Percentiles rank a stretch among this genome's conserved stretches.
Evolutionary conservation across 2,113 vertebrate species (phyloP).

Genomic region (Nothobranchius kuhntae): DNA sequence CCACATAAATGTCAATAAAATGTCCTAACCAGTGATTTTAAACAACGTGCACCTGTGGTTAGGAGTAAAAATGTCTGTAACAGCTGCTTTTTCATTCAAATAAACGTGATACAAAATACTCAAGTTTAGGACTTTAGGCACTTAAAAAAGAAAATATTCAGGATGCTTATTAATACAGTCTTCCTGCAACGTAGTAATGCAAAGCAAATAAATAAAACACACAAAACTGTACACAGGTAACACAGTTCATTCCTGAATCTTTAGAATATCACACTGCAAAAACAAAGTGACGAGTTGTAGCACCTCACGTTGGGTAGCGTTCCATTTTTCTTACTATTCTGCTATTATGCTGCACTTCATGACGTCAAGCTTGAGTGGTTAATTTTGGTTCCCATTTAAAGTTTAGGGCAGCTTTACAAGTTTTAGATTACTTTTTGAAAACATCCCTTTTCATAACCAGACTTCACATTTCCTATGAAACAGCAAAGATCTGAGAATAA

Average conservation of each 20-base stretch:
- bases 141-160: conserved; percentile 57
- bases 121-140: conserved; percentile 32
- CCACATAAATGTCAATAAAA: conserved; percentile 12
- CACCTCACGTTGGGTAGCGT: conserved; percentile 48
- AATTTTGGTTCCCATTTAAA: conserved; percentile 1
- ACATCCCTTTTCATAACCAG: conserved; percentile 54
- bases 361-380: conserved; percentile 22
- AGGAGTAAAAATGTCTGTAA: conserved; percentile 1
- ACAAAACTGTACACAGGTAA: conserved; percentile 68
- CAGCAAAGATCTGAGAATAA: conserved; percentile 10
- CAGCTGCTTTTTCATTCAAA: conserved; percentile 44
- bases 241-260: conserved; percentile 59
- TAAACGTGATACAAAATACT: conserved; percentile 52
- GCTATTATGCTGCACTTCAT: conserved; percentile 30
- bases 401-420: conserved; percentile 13
- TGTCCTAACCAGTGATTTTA: conserved; percentile 4
- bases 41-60: conserved; percentile 14
- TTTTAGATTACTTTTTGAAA: conserved; percentile 23
- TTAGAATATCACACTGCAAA: conserved; percentile 50
- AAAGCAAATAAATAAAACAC: conserved; percentile 79
- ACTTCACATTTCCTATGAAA: conserved; percentile 20
- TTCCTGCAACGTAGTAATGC: conserved; percentile 65
- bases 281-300: conserved; percentile 46
- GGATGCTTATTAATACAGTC: conserved; percentile 68
- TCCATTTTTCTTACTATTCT: not conserved